These are phyloP conservation scores for Pelvicachromis taeniatus DNA, from an alignment of 2,113 vertebrate genomes.

Conservation along the genomic window DNA sequence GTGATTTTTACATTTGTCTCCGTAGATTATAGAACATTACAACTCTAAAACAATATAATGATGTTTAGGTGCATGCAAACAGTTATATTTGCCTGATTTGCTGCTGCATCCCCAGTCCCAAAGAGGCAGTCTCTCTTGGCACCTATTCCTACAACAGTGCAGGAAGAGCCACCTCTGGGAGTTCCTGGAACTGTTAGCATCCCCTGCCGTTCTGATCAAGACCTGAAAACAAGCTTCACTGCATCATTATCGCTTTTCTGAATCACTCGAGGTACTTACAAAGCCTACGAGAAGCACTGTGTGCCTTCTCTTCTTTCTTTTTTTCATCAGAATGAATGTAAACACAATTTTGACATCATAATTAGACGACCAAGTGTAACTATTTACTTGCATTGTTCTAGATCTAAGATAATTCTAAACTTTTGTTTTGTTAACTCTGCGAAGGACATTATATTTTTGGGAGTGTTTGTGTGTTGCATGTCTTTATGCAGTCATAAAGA, in stretches of 20 bases:
- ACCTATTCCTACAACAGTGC: conserved; percentile 19
- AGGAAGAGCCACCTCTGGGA: conserved; percentile 19
- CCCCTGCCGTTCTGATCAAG: conserved; percentile 1
- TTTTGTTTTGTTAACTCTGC: background rate
- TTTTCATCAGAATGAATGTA: background rate
- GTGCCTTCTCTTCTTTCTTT: background rate
- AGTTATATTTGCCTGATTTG: background rate
- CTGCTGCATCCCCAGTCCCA: background rate
- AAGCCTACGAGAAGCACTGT: background rate
- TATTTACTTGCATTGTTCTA: background rate
- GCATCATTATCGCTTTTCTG: background rate
- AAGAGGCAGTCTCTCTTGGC: background rate
- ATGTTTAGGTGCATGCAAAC: background rate
- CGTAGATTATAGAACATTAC: background rate
- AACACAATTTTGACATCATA: background rate
- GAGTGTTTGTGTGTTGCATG: background rate
- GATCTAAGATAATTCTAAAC: background rate
- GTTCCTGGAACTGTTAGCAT: conserved; percentile 7
- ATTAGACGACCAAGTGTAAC: background rate
- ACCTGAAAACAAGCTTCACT: conserved; percentile 36
- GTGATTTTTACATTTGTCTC: background rate
- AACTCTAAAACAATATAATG: background rate
- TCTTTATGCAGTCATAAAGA: background rate
- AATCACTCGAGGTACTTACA: background rate
- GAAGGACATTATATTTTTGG: background rate